Evolutionary conservation across 1,140 invertebrate genomes (phyloP).

Genomic region (Maniola jurtina): DNA sequence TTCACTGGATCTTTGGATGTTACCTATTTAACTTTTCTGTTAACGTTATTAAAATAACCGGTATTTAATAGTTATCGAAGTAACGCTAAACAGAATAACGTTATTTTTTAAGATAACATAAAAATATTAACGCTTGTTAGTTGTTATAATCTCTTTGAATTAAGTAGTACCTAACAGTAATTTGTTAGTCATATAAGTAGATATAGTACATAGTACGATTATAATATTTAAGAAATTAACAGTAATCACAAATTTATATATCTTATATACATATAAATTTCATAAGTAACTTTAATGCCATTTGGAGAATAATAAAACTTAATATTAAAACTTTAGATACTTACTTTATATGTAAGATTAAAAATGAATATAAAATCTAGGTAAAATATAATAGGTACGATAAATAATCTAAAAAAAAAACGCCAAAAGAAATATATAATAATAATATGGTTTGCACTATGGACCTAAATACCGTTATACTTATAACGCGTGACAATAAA

Average conservation of each 20-base stretch:
- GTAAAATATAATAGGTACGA: not conserved
- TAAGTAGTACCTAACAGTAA: too few relatives aligned
- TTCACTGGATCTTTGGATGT: constrained; percentile 53
- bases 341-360: not conserved
- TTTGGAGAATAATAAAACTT: constrained; percentile 45
- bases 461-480: too few relatives aligned
- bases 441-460: too few relatives aligned
- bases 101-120: too few relatives aligned
- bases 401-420: too few relatives aligned
- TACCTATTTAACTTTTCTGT: constrained; percentile 16
- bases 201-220: not conserved
- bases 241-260: constrained; percentile 26
- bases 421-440: too few relatives aligned
- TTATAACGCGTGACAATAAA: too few relatives aligned
- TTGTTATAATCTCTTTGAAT: too few relatives aligned
- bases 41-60: not conserved
- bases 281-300: constrained; percentile 65
- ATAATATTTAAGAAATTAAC: constrained; percentile 23
- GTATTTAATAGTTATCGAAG: too few relatives aligned
- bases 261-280: constrained; percentile 65
- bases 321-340: constrained; percentile 9
- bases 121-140: too few relatives aligned
- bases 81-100: too few relatives aligned
- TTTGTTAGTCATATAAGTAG: too few relatives aligned
- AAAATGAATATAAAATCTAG: not conserved